Evolutionary conservation across 53 echinoderm and acorn worm genomes (phyloP), one percentile per base, ranked within the genome.

Genomic region (Henricia sp.): DNA sequence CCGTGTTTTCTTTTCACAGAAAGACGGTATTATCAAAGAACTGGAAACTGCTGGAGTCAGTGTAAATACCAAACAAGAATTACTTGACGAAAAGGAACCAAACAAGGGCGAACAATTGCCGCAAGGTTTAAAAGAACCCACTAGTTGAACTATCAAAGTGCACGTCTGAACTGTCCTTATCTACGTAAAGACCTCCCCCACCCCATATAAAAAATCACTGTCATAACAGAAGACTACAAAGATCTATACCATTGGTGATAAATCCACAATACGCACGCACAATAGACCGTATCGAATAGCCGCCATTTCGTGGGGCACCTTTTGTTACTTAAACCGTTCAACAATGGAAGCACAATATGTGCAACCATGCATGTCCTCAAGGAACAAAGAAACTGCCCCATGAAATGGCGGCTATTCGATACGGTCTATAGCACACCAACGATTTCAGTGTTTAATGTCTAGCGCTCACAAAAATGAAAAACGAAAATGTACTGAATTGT

Each of bases 31-130:
- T n/a, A 83, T 83, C 32, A 67, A 83, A 30, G 68, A 68, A 34
- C 55, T 83, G 38, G 83, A 69, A 56, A 83, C 82, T 1, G 82
- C 82, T 1, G 66, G 82, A 82, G 59, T 29, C 57, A 76, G 76
- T 28, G 76, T 40, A 23, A 17, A 53, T n/a, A 73, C 36, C 73
- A 73, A 39, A 23, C 67, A 37, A 46, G 50, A 56, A 2, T 60
- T 34, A 0, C 30, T 34, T 20, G 62, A 60, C 34, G 62, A 60
- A n/a, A n/a, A n/a, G n/a, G n/a, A n/a, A n/a, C n/a, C n/a, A n/a
- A n/a, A 60, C 62, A 60, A 29, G 6, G 34, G 9, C n/a, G n/a
- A n/a, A n/a, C n/a, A n/a, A n/a, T n/a, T n/a, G n/a, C n/a, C n/a
- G n/a, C n/a, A n/a, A n/a, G n/a, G n/a, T n/a, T n/a, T n/a, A n/a